Base-by-base conservation (phyloP, 2,113 vertebrate genomes). In the Forbesichthys papilliferus region DNA sequence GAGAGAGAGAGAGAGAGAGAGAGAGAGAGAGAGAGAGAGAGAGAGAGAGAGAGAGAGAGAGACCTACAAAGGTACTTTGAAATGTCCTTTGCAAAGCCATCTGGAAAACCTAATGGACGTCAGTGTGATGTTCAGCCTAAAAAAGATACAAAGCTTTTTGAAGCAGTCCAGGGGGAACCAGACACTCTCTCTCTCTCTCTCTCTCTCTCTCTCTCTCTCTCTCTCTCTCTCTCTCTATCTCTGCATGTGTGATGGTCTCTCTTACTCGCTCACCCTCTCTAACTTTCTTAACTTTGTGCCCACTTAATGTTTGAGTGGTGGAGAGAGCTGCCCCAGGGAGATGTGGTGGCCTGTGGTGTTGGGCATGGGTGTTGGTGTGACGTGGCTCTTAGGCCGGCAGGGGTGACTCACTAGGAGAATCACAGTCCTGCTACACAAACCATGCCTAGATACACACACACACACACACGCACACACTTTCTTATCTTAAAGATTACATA, bases 51-150 rank as follows among this genome's bases (percentile, higher is more conserved):
- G 12, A 64, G 48, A 52, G 73, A 42, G 68, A 64, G 0, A 20
- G 1, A 57, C 13, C 6, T 54, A 1, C 13, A 54, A 71, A 65
- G 48, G 18, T 76, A 13, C 57, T 64, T n/a, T 61, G 53, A n/a
- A 10, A 66, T 73, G 77, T 61, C 68, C 69, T n/a, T 48, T 46
- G 42, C 46, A 48, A 60, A 52, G 47, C 42, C 53, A 69, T 61
- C 69, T 27, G 70, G 27, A 13, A 42, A 69, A 79, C 66, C 61
- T 79, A 70, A 75, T 72, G 72, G 73, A 75, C 66, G n/a, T 48
- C 59, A 62, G 34, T 12, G 58, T 58, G 34, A 11, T 66, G 61
- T 69, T 72, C 66, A 67, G 27, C 57, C 66, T 73, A 77, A 79
- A 77, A 73, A 80, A 77, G 27, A 27, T 3, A 27, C 27, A 27